These are phyloP conservation scores for Ceratotherium simum DNA, from an alignment of 2,113 vertebrate genomes.

Conservation along the genomic window DNA sequence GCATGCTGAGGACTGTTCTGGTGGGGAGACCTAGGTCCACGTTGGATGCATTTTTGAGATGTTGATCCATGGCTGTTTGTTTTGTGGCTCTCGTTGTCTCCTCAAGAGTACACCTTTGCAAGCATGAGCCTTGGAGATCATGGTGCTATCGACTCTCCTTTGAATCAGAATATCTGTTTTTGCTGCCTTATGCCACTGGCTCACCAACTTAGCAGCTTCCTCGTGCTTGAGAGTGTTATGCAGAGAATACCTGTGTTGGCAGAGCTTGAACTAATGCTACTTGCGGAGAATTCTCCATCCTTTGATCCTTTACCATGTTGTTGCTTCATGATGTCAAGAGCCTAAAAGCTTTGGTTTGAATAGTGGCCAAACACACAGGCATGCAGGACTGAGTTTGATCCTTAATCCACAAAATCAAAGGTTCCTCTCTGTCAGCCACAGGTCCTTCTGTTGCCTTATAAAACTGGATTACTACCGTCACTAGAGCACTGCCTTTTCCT, in stretches of 20 bases:
- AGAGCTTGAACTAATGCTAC: not conserved
- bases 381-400: conserved; percentile 61
- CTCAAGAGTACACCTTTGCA: not conserved
- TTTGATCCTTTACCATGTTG: conserved; percentile 68
- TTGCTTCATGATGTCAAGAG: conserved; percentile 63
- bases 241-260: conserved; percentile 11
- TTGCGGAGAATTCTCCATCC: conserved; percentile 38
- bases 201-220: conserved; percentile 17
- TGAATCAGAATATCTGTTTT: not conserved
- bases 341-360: conserved; percentile 74
- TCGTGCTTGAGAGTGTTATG: not conserved
- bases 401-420: conserved; percentile 78
- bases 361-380: conserved; percentile 63
- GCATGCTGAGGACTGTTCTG: not conserved
- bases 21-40: not conserved
- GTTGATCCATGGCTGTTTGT: conserved; percentile 38
- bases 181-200: not conserved
- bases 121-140: not conserved
- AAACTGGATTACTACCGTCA: conserved; percentile 61
- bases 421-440: conserved; percentile 40
- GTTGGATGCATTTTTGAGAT: not conserved
- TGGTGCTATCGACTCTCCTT: not conserved
- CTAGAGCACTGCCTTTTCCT: conserved; percentile 29
- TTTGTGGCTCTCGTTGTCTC: conserved; percentile 1
- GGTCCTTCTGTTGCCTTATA: conserved; percentile 59